Conservation (phyloP, 2,113 vertebrate species). For the Aptenodytes patagonicus region DNA sequence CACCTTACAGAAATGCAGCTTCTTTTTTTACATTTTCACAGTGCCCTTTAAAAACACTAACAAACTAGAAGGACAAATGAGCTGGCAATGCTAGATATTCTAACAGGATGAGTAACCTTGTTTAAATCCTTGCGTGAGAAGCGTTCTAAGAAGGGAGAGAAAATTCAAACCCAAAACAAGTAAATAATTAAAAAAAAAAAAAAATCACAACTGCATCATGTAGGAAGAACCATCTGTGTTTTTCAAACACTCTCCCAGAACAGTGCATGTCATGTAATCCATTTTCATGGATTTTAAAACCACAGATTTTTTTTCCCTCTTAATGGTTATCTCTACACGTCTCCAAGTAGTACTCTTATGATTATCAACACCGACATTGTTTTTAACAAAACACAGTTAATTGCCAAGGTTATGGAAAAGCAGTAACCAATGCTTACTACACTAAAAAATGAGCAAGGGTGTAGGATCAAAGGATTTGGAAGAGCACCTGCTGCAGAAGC, state of each 20-base stretch:
- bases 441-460: background rate
- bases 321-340: background rate
- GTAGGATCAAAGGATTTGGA: background rate
- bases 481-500: background rate
- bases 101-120: background rate
- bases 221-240: background rate
- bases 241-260: background rate
- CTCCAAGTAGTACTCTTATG: background rate
- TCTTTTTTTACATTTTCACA: background rate
- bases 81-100: background rate
- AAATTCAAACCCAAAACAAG: background rate
- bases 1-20: background rate
- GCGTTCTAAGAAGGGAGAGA: background rate
- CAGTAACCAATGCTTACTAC: background rate
- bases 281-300: background rate
- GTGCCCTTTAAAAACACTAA: background rate
- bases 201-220: background rate
- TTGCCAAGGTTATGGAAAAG: background rate
- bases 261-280: background rate
- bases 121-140: background rate
- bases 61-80: background rate
- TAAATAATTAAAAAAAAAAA: background rate
- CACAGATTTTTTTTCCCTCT: background rate
- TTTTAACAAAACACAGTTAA: background rate
- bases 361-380: background rate